phyloP scores from a whole-genome alignment of 2,113 vertebrate genomes.

The Chionis minor region DNA sequence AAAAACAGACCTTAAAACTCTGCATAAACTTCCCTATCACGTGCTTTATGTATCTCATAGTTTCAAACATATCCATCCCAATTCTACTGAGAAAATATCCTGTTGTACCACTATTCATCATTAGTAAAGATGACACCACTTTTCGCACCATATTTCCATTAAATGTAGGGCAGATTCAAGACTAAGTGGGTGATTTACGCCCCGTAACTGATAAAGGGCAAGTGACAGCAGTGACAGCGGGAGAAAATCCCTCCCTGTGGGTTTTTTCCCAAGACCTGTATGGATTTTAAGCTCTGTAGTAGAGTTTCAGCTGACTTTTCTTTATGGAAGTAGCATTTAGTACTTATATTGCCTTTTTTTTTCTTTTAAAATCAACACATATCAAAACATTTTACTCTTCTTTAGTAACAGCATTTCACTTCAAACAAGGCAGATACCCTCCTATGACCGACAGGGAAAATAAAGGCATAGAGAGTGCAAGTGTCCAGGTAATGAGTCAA shows the following conservation, averaged over 20 bases:
- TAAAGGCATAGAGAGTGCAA: not conserved
- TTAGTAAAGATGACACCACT: not conserved
- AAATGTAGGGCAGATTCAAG: not conserved
- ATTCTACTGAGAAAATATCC: not conserved
- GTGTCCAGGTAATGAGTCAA: not conserved
- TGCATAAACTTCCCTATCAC: not conserved
- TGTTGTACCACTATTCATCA: not conserved
- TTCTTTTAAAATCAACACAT: not conserved
- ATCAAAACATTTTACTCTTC: not conserved
- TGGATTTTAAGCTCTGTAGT: not conserved
- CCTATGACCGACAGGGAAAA: not conserved
- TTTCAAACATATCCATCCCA: not conserved
- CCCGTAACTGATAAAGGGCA: not conserved
- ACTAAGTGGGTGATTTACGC: not conserved
- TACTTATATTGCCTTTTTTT: not conserved
- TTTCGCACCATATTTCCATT: not conserved
- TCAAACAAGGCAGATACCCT: not conserved
- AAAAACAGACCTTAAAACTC: conserved; percentile 7
- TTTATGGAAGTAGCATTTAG: not conserved
- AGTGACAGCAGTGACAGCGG: not conserved
- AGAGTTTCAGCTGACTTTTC: not conserved
- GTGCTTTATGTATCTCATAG: not conserved
- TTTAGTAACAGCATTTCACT: not conserved
- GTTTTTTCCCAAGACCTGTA: not conserved
- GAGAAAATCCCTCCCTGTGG: not conserved